Evolutionary conservation across 1,140 invertebrate species (phyloP), one percentile per base, ranked within the genome.

Genomic region (Drosophila quadrilineata): DNA sequence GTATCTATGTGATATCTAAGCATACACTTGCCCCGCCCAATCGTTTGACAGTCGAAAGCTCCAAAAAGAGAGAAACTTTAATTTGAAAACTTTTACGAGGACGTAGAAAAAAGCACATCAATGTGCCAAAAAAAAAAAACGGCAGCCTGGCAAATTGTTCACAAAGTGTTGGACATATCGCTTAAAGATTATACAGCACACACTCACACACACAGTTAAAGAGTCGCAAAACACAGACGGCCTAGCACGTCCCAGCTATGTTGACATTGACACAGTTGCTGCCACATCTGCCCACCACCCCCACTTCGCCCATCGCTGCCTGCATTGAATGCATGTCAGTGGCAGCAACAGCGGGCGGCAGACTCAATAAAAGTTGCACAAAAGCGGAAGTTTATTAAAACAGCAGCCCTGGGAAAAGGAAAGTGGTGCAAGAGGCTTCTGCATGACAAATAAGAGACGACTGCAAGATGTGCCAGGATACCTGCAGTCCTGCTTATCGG

Each of bases 311-410:
- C 64, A 33, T 38, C 54, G 31, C 16, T 24, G 46, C 36, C 54
- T 50, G 58, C 63, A 79, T 69, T 49, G 31, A 63, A 66, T 63
- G 52, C 77, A 77, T 77, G 73, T 73, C 43, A 71, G 36, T 28
- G 31, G 21, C 56, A 64, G 17, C 49, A 54, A 17, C 52, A 58
- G 29, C 50, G 28, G 45, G 52, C 57, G 60, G 62, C 58, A 54
- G 49, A 74, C 79, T 77, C 53, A 35, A 79, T 84, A 71, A 84
- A 85, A 58, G 60, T 63, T 43, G 53, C 60, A 82, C 50, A 84
- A 75, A n/a, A 71, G 54, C 74, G 79, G 79, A 84, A 84, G 79
- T 84, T 85, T 84, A 84, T 84, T 84, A 84, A 84, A 84, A 84
- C 66, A 71, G 64, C 66, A 75, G 66, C 67, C 35, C 24, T 5